phyloP scores from a whole-genome alignment of 2,888 invertebrate species.

The Therioaphis trifolii region DNA sequence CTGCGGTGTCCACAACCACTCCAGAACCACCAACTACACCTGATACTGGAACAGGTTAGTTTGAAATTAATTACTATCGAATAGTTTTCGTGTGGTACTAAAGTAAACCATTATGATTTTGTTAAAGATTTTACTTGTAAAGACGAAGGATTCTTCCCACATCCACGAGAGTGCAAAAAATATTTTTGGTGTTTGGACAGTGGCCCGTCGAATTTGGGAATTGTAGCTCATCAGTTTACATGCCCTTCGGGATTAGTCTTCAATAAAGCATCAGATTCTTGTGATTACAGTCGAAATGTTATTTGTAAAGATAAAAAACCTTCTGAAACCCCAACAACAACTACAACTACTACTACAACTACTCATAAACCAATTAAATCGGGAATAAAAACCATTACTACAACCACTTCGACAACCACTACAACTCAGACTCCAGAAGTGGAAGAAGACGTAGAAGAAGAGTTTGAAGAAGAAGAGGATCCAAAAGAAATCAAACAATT shows the following conservation, averaged over 20 bases:
- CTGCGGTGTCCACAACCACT: slow-evolving; percentile 72
- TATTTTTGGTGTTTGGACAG: slow-evolving; percentile 95
- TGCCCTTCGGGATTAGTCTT: slow-evolving; percentile 92
- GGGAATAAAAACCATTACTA: slow-evolving; percentile 70
- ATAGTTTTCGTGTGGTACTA: neutral
- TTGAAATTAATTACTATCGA: neutral
- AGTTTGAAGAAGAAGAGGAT: slow-evolving; percentile 72
- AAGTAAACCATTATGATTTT: neutral
- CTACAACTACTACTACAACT: slow-evolving; percentile 68
- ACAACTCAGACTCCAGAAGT: slow-evolving; percentile 66
- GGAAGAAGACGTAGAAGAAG: slow-evolving; percentile 67
- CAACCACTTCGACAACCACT: slow-evolving; percentile 68
- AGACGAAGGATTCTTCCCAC: slow-evolving; percentile 92
- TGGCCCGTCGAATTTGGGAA: slow-evolving; percentile 87
- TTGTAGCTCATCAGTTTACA: slow-evolving; percentile 92
- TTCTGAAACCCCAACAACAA: slow-evolving; percentile 70
- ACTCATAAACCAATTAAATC: slow-evolving; percentile 70
- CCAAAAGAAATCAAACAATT: slow-evolving; percentile 84
- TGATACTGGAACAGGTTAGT: slow-evolving; percentile 83
- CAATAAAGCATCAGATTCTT: slow-evolving; percentile 91
- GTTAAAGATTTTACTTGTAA: slow-evolving; percentile 86
- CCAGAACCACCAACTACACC: slow-evolving; percentile 91
- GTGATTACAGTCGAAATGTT: slow-evolving; percentile 91
- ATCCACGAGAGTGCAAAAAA: slow-evolving; percentile 92
- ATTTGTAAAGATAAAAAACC: slow-evolving; percentile 77